Percentiles rank a stretch among this genome's conserved stretches.
phyloP scores from a whole-genome alignment of 2,797 vertebrate genomes.

The Coregonus ussuriensis region DNA sequence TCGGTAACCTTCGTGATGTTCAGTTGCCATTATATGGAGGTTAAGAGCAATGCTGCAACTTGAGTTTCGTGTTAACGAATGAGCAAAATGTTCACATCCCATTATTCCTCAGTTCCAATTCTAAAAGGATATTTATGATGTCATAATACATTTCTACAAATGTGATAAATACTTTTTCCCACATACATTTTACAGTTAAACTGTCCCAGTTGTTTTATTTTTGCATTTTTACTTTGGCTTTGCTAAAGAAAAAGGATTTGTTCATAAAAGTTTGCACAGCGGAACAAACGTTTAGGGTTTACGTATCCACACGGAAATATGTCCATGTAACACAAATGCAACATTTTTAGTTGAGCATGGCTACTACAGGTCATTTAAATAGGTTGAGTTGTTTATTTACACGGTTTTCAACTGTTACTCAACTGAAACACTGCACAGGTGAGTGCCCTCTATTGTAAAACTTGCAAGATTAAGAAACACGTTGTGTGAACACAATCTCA shows the following conservation, averaged over 20 bases:
- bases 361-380: constrained; percentile 8
- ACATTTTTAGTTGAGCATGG: constrained; percentile 18
- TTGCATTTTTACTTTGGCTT: no score
- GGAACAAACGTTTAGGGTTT: not conserved
- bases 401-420: constrained; percentile 13
- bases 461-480: not conserved
- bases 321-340: not conserved
- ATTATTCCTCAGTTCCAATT: not conserved
- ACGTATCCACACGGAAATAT: not conserved
- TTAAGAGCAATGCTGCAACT: not conserved
- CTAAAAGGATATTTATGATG: not conserved
- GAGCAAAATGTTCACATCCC: not conserved
- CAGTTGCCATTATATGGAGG: constrained; percentile 10
- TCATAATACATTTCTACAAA: not conserved
- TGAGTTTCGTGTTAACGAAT: not conserved
- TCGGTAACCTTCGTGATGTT: not conserved
- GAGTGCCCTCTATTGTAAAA: not conserved
- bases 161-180: no score
- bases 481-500: not conserved
- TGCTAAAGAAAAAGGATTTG: not conserved
- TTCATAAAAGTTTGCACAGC: not conserved
- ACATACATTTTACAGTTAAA: no score
- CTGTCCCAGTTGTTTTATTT: no score
- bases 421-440: not conserved
- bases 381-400: constrained; percentile 13